These are phyloP conservation scores for Haliclona indistincta DNA, from an alignment of 37 sponge, comb jelly and placozoan genomes.

Conservation along the genomic window DNA sequence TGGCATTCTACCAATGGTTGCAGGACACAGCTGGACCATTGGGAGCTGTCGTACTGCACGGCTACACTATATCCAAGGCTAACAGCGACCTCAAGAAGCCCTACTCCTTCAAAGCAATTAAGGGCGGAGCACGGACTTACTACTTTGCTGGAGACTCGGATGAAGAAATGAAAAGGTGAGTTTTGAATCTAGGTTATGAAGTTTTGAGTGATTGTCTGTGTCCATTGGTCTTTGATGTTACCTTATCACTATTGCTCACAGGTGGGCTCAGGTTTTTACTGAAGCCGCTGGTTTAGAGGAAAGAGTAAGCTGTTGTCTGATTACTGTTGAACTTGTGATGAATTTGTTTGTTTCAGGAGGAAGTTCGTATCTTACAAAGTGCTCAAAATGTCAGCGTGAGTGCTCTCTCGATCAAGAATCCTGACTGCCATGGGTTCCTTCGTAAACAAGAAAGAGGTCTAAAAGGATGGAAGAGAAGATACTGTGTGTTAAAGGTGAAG, in stretches of 20 bases:
- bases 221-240: neutral
- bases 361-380: conserved; percentile 15
- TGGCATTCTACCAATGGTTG: neutral
- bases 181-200: neutral
- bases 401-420: conserved; percentile 51
- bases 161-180: conserved; percentile 55
- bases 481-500: conserved; percentile 47
- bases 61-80: conserved; percentile 54
- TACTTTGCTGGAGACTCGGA: conserved; percentile 36
- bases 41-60: conserved; percentile 54
- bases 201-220: neutral
- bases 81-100: conserved; percentile 21
- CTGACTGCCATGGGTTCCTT: conserved; percentile 57
- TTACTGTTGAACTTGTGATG: neutral
- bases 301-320: conserved; percentile 14
- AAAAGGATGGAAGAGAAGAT: conserved; percentile 41
- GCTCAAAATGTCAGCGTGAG: conserved; percentile 56
- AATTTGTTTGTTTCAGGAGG: conserved; percentile 11
- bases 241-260: neutral
- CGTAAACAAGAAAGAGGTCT: conserved; percentile 35
- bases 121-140: conserved; percentile 59
- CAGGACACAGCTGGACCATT: conserved; percentile 37
- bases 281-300: conserved; percentile 36
- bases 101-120: conserved; percentile 31
- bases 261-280: conserved; percentile 53